Base-by-base conservation (phyloP, 2,888 invertebrate genomes). In the Amitus sp. region DNA sequence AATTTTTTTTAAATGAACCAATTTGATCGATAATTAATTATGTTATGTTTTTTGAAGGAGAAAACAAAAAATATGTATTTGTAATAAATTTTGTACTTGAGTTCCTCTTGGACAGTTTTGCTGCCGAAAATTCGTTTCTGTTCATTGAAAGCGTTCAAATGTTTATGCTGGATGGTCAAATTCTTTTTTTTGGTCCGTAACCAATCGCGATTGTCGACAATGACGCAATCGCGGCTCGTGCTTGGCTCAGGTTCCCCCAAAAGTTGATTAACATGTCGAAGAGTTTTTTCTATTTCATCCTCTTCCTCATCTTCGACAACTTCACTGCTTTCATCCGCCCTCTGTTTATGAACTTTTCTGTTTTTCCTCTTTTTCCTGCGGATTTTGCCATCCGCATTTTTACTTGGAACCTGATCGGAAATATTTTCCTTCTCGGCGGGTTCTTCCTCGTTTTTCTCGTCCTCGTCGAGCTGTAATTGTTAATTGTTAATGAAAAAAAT, bases 111-210 rank as follows among this genome's bases (percentile, higher is more conserved):
- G 17, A 93, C 87, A 50, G 91, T 90, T 80, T 89, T 89, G 15
- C 90, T 89, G 17, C 94, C 93, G 85, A 94, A 94, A 73, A 93
- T 92, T 74, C 89, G 86, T 62, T 90, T 90, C 77, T 94, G 84
- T 83, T 94, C 94, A 83, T 91, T 91, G 66, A 90, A 90, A 9
- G 91, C 88, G 83, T 93, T 93, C 17, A 94, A 83, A 79, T 91
- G 86, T 74, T 90, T 90, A 64, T 87, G 85, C 65, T 91, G 90
- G 19, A 92, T 86, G 47, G 82, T 84, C 7, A 93, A 82, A n/a
- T n/a, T n/a, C n/a, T n/a, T n/a, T n/a, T n/a, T n/a, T n/a, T n/a
- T n/a, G n/a, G n/a, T n/a, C n/a, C n/a, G n/a, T n/a, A 23, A 40
- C 45, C 69, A 65, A 28, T 66, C 65, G 62, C 47, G 49, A 43